Conservation (phyloP, 2,113 vertebrate genomes). For the Garra rufa region DNA sequence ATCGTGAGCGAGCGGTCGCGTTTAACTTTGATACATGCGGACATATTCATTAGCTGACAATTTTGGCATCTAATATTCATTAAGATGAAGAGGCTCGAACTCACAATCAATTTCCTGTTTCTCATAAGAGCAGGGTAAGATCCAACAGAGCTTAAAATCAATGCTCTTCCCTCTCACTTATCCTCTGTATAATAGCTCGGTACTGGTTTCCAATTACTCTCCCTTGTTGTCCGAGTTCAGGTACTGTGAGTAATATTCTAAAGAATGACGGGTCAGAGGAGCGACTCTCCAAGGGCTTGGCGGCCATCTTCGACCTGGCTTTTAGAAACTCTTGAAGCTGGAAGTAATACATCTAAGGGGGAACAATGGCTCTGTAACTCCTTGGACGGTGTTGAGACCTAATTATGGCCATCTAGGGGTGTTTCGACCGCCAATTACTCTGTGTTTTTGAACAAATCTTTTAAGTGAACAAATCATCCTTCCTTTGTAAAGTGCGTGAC, state of each 20-base stretch:
- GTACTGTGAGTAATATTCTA: slow-evolving; percentile 34
- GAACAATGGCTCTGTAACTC: not conserved
- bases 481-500: not conserved
- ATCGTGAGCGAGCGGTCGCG: not conserved
- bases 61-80: slow-evolving; percentile 48
- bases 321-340: slow-evolving; percentile 3
- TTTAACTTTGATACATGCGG: not conserved
- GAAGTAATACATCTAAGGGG: not conserved
- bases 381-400: slow-evolving; percentile 1
- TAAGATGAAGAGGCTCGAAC: slow-evolving; percentile 49
- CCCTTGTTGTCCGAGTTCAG: slow-evolving; percentile 40
- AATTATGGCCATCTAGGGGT: not conserved
- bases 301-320: slow-evolving; percentile 1
- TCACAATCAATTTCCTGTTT: slow-evolving; percentile 47
- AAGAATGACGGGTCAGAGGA: slow-evolving; percentile 6
- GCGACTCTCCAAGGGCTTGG: slow-evolving; percentile 24
- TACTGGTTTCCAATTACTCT: slow-evolving; percentile 53
- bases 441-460: not conserved
- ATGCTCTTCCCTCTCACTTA: slow-evolving; percentile 43
- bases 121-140: slow-evolving; percentile 37
- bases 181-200: slow-evolving; percentile 39
- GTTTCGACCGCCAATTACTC: not conserved
- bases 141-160: slow-evolving; percentile 51
- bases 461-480: slow-evolving; percentile 7
- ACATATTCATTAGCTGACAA: slow-evolving; percentile 30